phyloP scores from a whole-genome alignment of 2,113 vertebrate genomes.

The Rhabdornis inornatus region DNA sequence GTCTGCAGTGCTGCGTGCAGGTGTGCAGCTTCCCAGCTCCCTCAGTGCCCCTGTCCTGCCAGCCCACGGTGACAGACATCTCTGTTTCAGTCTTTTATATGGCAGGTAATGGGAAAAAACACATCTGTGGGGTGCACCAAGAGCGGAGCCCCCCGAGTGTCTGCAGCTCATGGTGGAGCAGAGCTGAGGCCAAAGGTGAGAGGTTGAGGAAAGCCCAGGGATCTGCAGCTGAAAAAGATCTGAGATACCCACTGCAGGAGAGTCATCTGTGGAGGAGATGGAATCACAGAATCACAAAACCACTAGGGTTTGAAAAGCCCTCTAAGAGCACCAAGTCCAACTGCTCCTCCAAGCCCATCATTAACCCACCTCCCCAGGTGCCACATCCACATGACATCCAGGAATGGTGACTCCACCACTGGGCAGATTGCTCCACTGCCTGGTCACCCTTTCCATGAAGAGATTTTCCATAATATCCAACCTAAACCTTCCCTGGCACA shows the following conservation, averaged over 20 bases:
- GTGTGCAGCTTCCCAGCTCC: background rate
- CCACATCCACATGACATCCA: background rate
- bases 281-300: background rate
- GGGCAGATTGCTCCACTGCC: background rate
- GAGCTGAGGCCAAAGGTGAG: background rate
- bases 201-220: background rate
- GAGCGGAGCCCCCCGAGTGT: fast-evolving
- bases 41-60: background rate
- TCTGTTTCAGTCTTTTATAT: background rate
- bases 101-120: too few relatives aligned
- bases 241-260: background rate
- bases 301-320: background rate
- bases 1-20: background rate
- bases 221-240: background rate
- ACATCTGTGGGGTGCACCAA: background rate
- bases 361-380: background rate
- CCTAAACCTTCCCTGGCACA: background rate
- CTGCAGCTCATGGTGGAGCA: background rate
- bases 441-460: background rate
- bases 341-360: background rate
- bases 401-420: background rate
- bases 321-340: background rate
- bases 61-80: background rate
- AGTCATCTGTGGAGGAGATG: background rate
- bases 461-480: background rate